phyloP scores from a whole-genome alignment of 2,113 vertebrate species.

The Propithecus coquereli region DNA sequence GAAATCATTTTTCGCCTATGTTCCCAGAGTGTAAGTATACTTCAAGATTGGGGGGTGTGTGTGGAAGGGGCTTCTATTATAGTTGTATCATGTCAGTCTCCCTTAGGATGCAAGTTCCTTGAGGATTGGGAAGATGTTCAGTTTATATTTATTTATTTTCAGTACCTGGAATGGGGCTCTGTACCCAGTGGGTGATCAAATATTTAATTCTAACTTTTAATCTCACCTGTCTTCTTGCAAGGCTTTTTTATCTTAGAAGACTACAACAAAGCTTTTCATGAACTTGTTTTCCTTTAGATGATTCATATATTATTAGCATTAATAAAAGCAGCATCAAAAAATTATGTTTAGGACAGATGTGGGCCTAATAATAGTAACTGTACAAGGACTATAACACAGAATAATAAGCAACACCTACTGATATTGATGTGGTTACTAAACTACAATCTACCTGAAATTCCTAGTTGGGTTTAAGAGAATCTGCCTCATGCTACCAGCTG shows the following conservation, averaged over 20 bases:
- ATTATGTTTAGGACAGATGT: background rate
- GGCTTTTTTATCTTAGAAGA: slow-evolving; percentile 32
- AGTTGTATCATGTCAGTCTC: background rate
- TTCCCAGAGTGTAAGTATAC: background rate
- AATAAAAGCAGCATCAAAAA: background rate
- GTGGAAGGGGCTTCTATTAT: background rate
- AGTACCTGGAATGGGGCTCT: background rate
- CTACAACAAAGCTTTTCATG: background rate
- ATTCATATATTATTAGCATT: background rate
- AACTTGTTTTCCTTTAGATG: background rate
- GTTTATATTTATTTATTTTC: background rate
- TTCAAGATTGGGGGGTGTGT: background rate
- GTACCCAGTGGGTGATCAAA: background rate
- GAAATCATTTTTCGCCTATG: background rate
- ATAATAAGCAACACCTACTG: background rate
- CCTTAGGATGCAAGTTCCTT: background rate
- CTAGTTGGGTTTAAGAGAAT: background rate
- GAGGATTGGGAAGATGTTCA: background rate
- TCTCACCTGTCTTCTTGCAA: background rate
- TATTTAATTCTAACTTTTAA: background rate
- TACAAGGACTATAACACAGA: background rate
- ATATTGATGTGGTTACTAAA: background rate
- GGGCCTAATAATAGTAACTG: background rate
- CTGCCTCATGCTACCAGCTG: background rate
- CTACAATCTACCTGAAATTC: background rate